Evolutionary conservation across 2,113 vertebrate species (phyloP), one percentile per base, ranked within the genome.

Genomic region (Bothrops jararaca): DNA sequence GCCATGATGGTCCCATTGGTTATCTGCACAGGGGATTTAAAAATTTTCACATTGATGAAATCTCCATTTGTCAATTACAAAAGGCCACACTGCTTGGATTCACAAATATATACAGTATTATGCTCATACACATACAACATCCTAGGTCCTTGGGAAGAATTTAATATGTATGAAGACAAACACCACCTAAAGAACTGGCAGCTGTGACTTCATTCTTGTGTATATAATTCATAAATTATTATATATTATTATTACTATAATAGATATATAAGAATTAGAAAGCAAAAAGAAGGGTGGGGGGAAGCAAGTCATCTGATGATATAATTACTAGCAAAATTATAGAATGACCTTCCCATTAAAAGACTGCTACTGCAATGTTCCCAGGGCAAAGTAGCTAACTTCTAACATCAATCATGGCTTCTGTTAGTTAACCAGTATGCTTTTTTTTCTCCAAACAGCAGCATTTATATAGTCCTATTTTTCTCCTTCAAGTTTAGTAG

Each of bases 401-500:
- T 5, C 7, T 39, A 57, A 85, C 39, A 34, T 88, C 93, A 93
- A 94, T 92, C 8, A 85, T 0, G 57, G 45, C 39, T 60, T 85
- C 69, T 93, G 11, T 92, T 92, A 92, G 74, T 12, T 96, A 93
- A 94, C 90, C 93, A 64, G 9, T 92, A 85, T 85, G 54, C 26
- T 92, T 56, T 89, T 34, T 39, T 15, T 5, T 15, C 45, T 86
- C 29, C 60, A 90, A 92, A 85, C 58, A 92, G 88, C 56, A 90
- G 9, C 74, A 58, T 60, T 34, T 60, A 0, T 8, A 26, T 45
- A 9, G 64, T 29, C 9, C 6, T 2, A 29, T 91, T 85, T 42
- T 88, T 42, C 34, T 1, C 29, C 26, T 39, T 91, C n/a, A 57
- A 7, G 58, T 0, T 0, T 85, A 86, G 34, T 26, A 86, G 89